These are phyloP conservation scores for Tamias sibiricus DNA, from an alignment of 2,113 vertebrate genomes.

Conservation along the genomic window DNA sequence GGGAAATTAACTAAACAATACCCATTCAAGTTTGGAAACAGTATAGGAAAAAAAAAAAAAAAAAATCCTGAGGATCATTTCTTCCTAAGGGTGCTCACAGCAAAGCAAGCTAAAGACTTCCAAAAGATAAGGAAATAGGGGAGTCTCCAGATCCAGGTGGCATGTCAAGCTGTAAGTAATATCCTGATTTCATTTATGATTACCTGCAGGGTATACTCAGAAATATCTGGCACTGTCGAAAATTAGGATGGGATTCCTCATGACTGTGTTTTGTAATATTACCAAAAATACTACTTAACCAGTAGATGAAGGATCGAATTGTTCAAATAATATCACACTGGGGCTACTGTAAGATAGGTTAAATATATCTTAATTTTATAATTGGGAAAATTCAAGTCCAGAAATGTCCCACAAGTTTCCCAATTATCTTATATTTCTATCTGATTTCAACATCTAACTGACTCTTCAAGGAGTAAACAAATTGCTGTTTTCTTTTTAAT, in stretches of 20 bases:
- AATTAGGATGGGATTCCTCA: accelerated
- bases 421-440: background rate
- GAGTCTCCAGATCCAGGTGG: background rate
- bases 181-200: background rate
- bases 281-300: background rate
- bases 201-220: accelerated
- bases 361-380: background rate
- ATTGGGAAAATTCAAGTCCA: background rate
- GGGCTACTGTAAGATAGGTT: background rate
- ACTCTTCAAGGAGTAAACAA: background rate
- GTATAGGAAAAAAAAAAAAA: no score
- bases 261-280: background rate
- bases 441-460: background rate
- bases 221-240: background rate
- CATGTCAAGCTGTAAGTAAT: background rate
- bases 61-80: accelerated
- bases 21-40: background rate
- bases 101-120: background rate
- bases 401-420: background rate
- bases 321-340: background rate
- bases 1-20: background rate
- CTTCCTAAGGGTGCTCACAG: background rate
- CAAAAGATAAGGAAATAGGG: background rate
- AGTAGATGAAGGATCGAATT: background rate
- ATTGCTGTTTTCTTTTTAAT: background rate